Evolutionary conservation across 2,888 invertebrate species (phyloP).

Genomic region (Odontocolon sp.): DNA sequence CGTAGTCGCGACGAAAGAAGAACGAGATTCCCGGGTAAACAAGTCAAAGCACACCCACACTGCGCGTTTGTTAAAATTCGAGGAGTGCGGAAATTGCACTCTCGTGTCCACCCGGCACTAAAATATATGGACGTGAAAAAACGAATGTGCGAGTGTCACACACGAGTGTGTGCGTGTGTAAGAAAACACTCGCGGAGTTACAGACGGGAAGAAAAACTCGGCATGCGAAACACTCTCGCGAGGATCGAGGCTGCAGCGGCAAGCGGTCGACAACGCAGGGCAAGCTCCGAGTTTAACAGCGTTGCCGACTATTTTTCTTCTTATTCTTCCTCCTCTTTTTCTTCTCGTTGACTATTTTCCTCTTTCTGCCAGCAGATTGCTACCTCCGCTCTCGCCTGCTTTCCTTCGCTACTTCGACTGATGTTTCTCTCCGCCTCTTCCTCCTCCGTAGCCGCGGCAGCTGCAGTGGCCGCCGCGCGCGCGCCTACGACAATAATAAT

Average conservation of each 20-base stretch:
- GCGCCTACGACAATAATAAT: slow-evolving; percentile 41
- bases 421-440: slow-evolving; percentile 12
- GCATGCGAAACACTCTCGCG: slow-evolving; percentile 39
- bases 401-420: slow-evolving; percentile 36
- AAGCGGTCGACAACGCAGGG: slow-evolving; percentile 13
- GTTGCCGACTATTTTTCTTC: slow-evolving; percentile 1
- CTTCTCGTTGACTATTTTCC: background rate
- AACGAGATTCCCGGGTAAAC: too few relatives aligned
- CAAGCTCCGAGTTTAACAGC: slow-evolving; percentile 7
- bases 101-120: slow-evolving; percentile 1
- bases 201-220: slow-evolving; percentile 17
- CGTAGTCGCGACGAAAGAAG: too few relatives aligned
- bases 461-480: slow-evolving; percentile 31
- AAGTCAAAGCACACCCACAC: too few relatives aligned
- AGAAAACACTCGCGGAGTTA: too few relatives aligned
- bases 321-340: background rate
- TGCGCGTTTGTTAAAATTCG: background rate
- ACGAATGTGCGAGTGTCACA: slow-evolving; percentile 12
- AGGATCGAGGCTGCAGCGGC: background rate
- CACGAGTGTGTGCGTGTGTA: background rate
- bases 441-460: slow-evolving; percentile 25
- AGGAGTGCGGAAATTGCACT: background rate
- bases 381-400: slow-evolving; percentile 15
- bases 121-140: slow-evolving; percentile 19
- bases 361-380: background rate